Base-by-base conservation (phyloP, 2,888 invertebrate species). In the Oscheius sp. region DNA sequence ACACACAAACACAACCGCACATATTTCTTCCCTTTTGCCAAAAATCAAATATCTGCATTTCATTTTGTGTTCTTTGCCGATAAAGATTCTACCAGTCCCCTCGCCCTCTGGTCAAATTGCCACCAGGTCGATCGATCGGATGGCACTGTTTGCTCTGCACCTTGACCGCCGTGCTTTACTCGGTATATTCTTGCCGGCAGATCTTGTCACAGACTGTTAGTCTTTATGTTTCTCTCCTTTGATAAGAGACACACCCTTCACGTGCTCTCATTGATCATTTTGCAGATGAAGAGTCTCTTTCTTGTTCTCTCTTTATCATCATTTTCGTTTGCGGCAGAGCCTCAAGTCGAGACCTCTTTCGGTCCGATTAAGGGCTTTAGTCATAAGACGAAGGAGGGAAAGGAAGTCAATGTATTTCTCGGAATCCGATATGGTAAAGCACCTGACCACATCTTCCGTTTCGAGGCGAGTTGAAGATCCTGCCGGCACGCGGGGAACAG, bases 391-490 rank as follows among this genome's bases (percentile, higher is more conserved):
- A 51, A 66, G 13, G 37, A 47, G 5, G 74, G 68, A 35, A 35
- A 48, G 1, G 68, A 74, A 11, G 70, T 70, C 62, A 70, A 83
- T 58, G 83, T 81, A 0, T 84, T 83, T 59, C 72, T 84, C 29
- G 84, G 84, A 47, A 77, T 84, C 59, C 71, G 84, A n/a, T 84
- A 84, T 65, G 84, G 77, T 10, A 76, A 81, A 35, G 77, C 83
- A 1, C 83, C 84, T 1, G 83, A 83, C 74, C 79, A 79, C 42
- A 75, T 80, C 21, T 76, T 76, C 35, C 70, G 84, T 70, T 84
- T 83, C 65, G 79, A 84, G 75, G 84, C 81, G 5, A 35, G n/a
- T 42, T 42, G 7, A 48, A 55, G 32, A 5, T 47, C 1, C 65
- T 47, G 5, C 5, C 13, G 4, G 29, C 21, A 21, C 21, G 21